Evolutionary conservation across 2,888 invertebrate genomes (phyloP).

Genomic region (Drosophila niveifrons): DNA sequence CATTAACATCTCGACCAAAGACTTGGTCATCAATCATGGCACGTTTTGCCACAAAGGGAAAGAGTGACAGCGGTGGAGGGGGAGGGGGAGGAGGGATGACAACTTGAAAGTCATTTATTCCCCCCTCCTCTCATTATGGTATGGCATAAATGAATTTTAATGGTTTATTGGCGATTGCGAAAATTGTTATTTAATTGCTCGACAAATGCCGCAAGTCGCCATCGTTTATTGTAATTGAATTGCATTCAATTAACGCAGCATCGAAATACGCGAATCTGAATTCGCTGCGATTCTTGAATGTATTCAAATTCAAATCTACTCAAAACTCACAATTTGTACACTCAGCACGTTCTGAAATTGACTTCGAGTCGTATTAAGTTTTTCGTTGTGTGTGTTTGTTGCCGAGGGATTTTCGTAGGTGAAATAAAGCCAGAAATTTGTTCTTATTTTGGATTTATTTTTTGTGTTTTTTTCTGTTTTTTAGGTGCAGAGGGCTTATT

Average conservation of each 20-base stretch:
- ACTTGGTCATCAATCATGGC: constrained; percentile 68
- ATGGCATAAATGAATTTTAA: constrained; percentile 63
- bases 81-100: background rate
- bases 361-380: constrained; percentile 19
- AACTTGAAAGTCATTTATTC: constrained; percentile 7
- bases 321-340: constrained; percentile 3
- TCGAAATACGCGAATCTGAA: constrained; percentile 14
- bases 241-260: constrained; percentile 35
- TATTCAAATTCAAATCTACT: constrained; percentile 18
- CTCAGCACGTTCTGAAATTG: background rate
- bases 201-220: constrained; percentile 43
- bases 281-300: background rate
- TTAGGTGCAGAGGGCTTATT: constrained; percentile 64
- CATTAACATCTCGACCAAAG: constrained; percentile 43
- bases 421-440: constrained; percentile 48
- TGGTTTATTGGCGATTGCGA: constrained; percentile 61
- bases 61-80: background rate
- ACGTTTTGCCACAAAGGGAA: constrained; percentile 14
- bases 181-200: constrained; percentile 70
- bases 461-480: constrained; percentile 32
- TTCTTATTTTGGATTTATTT: constrained; percentile 4
- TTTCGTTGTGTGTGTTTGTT: constrained; percentile 8
- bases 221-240: constrained; percentile 37
- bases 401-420: constrained; percentile 45
- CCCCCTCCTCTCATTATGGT: constrained; percentile 29